These are phyloP conservation scores for Falco concolor DNA, from an alignment of 2,797 vertebrate species.

Conservation along the genomic window DNA sequence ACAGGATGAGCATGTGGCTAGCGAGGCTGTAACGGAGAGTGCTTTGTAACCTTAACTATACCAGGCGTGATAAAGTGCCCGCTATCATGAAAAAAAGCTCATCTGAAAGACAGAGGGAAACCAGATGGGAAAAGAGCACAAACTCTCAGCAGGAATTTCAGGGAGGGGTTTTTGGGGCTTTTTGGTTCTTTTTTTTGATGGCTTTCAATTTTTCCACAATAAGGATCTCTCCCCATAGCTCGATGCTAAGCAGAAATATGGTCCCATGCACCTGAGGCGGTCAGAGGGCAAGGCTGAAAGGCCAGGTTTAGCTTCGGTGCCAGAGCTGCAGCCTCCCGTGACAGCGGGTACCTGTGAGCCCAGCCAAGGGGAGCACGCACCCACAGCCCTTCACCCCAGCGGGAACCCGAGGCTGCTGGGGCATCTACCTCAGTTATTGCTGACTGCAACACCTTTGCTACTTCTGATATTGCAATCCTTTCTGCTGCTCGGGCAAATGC, in stretches of 20 bases:
- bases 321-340: not conserved
- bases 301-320: not conserved
- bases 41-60: constrained; percentile 28
- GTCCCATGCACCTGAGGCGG: not conserved
- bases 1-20: constrained; percentile 50
- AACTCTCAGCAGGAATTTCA: not conserved
- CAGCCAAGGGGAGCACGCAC: not conserved
- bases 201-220: not conserved
- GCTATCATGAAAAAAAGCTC: not conserved
- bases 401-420: not conserved
- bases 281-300: not conserved
- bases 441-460: constrained; percentile 8
- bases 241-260: not conserved
- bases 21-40: not conserved
- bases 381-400: not conserved
- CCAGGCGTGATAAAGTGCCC: constrained; percentile 44
- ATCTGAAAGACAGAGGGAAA: constrained; percentile 53
- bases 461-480: constrained; percentile 13
- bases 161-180: not conserved
- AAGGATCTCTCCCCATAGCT: not conserved
- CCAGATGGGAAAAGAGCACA: constrained; percentile 49
- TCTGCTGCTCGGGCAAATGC: not conserved
- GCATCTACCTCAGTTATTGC: constrained; percentile 44
- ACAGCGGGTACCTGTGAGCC: fast-evolving
- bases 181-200: not conserved